These are phyloP conservation scores for Ascaphus truei DNA, from an alignment of 2,113 vertebrate species.

Conservation along the genomic window DNA sequence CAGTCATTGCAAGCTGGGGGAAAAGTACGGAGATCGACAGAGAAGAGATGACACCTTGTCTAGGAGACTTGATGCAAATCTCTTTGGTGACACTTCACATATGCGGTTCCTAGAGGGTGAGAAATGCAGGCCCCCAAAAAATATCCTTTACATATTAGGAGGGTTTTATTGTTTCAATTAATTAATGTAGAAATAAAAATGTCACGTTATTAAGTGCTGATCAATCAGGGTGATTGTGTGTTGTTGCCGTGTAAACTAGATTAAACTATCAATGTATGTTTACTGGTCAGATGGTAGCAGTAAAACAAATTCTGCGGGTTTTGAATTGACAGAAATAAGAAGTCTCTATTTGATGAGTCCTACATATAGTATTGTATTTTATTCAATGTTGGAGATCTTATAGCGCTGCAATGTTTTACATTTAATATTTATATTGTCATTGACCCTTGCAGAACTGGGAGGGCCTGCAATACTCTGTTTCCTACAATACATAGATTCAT, in stretches of 20 bases:
- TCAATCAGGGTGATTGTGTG: constrained; percentile 20
- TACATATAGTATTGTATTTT: too few relatives aligned
- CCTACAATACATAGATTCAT: too few relatives aligned
- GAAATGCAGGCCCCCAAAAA: not conserved
- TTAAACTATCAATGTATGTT: constrained; percentile 14
- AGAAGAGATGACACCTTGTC: constrained; percentile 29
- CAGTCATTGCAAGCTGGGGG: not conserved
- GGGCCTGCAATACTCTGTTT: too few relatives aligned
- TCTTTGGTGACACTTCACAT: constrained; percentile 14
- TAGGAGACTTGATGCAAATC: constrained; percentile 21
- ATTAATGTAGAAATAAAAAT: constrained; percentile 28
- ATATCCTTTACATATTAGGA: constrained; percentile 6
- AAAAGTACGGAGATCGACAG: not conserved
- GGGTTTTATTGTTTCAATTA: constrained; percentile 17
- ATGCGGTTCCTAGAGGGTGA: constrained; percentile 7
- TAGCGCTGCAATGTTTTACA: too few relatives aligned
- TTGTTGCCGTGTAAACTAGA: constrained; percentile 27
- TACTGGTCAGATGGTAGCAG: constrained; percentile 18
- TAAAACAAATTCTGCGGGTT: too few relatives aligned
- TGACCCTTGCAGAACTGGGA: too few relatives aligned
- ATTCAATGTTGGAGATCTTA: too few relatives aligned
- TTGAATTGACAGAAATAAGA: too few relatives aligned
- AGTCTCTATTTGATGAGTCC: too few relatives aligned
- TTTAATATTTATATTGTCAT: too few relatives aligned
- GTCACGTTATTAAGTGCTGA: constrained; percentile 29